These are phyloP conservation scores for Xylota segnis DNA, from an alignment of 2,888 invertebrate species.

Conservation along the genomic window DNA sequence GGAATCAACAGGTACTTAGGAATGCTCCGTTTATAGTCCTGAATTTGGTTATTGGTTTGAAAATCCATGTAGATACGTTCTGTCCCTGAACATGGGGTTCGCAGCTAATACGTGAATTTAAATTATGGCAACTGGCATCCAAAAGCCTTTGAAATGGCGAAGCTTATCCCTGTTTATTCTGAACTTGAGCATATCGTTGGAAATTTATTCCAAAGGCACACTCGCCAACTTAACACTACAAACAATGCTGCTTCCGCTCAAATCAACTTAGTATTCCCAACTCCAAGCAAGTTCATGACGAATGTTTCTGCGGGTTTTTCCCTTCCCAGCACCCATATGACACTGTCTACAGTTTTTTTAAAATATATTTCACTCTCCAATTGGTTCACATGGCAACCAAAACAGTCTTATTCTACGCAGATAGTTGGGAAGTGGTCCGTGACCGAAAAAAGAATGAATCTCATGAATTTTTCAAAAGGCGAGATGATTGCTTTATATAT, in stretches of 20 bases:
- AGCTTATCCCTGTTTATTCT: too few species aligned
- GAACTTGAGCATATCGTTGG: too few species aligned
- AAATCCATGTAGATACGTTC: too few species aligned
- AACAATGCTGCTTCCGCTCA: not conserved
- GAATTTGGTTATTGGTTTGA: too few species aligned
- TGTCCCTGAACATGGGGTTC: too few species aligned
- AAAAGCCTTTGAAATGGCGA: too few species aligned
- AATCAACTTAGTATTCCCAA: not conserved
- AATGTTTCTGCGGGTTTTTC: not conserved
- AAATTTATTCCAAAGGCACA: not conserved
- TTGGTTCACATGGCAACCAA: not conserved
- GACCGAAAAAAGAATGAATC: not conserved
- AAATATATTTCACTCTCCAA: not conserved
- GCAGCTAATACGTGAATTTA: too few species aligned
- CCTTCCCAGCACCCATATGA: not conserved
- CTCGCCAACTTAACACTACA: not conserved
- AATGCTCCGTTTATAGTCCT: too few species aligned
- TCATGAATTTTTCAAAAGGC: slow-evolving; percentile 9
- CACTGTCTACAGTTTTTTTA: not conserved
- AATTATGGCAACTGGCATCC: too few species aligned
- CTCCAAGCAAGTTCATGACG: not conserved
- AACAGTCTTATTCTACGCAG: not conserved
- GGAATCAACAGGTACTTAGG: too few species aligned
- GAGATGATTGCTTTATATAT: not conserved
- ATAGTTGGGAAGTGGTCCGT: slow-evolving; percentile 3